Conservation (phyloP, 2,888 invertebrate genomes). For the Meghimatium bilineatum region DNA sequence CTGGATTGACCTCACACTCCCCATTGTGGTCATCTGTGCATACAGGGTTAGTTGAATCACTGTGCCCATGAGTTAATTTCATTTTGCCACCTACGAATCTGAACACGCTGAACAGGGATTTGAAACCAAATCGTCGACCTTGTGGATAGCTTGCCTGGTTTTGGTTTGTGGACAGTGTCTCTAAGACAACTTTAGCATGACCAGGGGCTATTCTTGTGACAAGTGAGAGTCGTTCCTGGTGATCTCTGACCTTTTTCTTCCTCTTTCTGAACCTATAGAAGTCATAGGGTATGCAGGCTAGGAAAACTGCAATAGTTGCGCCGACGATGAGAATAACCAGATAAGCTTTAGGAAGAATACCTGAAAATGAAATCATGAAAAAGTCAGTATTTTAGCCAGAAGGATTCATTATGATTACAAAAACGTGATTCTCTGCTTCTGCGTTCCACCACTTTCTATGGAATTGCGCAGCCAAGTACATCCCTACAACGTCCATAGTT, state of each 20-base stretch:
- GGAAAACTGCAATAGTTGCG: conserved; percentile 51
- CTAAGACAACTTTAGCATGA: conserved; percentile 49
- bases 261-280: conserved; percentile 54
- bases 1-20: neutral
- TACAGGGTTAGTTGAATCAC: conserved; percentile 5
- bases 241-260: conserved; percentile 53
- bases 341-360: conserved; percentile 54
- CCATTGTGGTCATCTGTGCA: conserved; percentile 13
- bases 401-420: no score
- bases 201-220: conserved; percentile 55
- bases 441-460: no score
- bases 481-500: no score
- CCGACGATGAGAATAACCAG: conserved; percentile 55
- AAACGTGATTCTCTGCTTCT: no score
- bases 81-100: conserved; percentile 43
- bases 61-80: neutral
- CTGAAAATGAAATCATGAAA: conserved; percentile 33
- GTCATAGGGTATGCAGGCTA: conserved; percentile 55
- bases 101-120: conserved; percentile 47
- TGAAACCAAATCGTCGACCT: conserved; percentile 41
- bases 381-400: no score
- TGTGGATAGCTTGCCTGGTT: neutral
- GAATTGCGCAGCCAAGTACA: no score
- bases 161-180: conserved; percentile 15
- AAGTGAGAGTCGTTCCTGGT: conserved; percentile 52